Evolutionary conservation across 2,113 vertebrate species (phyloP).

Genomic region (Anser cygnoides): DNA sequence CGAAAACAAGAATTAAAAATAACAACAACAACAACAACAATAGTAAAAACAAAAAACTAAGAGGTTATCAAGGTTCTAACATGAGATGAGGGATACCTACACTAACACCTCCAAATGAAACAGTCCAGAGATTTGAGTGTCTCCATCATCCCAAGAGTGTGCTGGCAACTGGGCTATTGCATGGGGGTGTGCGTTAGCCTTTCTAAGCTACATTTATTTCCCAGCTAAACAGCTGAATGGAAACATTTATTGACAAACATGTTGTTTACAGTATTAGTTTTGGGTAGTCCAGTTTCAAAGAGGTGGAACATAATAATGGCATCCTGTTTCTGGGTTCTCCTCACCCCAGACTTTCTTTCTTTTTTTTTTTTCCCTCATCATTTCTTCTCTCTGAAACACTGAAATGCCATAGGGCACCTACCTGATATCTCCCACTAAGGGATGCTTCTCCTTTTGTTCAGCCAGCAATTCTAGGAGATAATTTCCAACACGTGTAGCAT

Average conservation of each 20-base stretch:
- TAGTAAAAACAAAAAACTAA: not conserved
- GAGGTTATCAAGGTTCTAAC: not conserved
- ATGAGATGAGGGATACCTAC: not conserved
- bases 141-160: not conserved
- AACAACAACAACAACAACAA: not conserved
- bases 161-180: not conserved
- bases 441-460: constrained; percentile 86
- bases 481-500: constrained; percentile 85
- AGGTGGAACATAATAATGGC: not conserved
- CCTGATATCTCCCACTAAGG: constrained; percentile 91
- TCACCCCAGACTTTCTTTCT: not conserved
- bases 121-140: not conserved
- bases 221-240: not conserved
- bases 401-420: constrained; percentile 7
- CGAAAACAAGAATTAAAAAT: not conserved
- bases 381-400: not conserved
- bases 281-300: not conserved
- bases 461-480: constrained; percentile 82
- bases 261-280: not conserved
- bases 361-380: not conserved
- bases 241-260: not conserved
- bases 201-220: not conserved
- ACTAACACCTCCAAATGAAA: not conserved
- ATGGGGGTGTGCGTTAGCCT: accelerated
- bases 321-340: not conserved